These are phyloP conservation scores for Calliphora vomitoria DNA, from an alignment of 2,888 invertebrate species.

Conservation along the genomic window DNA sequence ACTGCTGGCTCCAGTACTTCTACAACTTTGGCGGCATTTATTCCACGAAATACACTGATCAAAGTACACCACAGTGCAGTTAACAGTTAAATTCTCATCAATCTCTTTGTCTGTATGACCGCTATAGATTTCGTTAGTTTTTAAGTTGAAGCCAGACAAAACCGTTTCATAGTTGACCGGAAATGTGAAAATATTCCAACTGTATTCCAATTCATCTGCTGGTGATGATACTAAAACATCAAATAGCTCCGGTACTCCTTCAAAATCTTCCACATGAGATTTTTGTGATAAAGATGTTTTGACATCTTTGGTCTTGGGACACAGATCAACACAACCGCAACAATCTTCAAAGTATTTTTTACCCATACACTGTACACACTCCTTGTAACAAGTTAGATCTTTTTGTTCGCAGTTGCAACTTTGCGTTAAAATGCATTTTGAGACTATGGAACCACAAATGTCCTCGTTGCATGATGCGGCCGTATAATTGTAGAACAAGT, in stretches of 20 bases:
- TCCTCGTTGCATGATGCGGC: conserved; percentile 91
- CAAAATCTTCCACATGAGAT: conserved; percentile 94
- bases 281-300: conserved; percentile 90
- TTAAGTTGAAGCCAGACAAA: conserved; percentile 87
- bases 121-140: conserved; percentile 88
- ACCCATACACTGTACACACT: conserved; percentile 95
- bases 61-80: conserved; percentile 96
- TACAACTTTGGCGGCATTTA: conserved; percentile 93
- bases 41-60: conserved; percentile 94
- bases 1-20: conserved; percentile 83
- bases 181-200: conserved; percentile 94
- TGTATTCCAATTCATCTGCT: conserved; percentile 90
- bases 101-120: conserved; percentile 81
- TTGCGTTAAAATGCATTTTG: conserved; percentile 97
- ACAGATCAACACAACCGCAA: conserved; percentile 98
- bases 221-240: conserved; percentile 90
- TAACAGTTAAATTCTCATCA: conserved; percentile 87
- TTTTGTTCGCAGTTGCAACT: conserved; percentile 97
- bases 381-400: conserved; percentile 96
- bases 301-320: conserved; percentile 92
- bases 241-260: conserved; percentile 93
- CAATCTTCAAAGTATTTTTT: conserved; percentile 94
- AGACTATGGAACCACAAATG: conserved; percentile 97
- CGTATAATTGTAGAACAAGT: not conserved
- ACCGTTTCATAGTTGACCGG: conserved; percentile 90